phyloP scores from a whole-genome alignment of 2,113 vertebrate species.

The Callipepla californica region DNA sequence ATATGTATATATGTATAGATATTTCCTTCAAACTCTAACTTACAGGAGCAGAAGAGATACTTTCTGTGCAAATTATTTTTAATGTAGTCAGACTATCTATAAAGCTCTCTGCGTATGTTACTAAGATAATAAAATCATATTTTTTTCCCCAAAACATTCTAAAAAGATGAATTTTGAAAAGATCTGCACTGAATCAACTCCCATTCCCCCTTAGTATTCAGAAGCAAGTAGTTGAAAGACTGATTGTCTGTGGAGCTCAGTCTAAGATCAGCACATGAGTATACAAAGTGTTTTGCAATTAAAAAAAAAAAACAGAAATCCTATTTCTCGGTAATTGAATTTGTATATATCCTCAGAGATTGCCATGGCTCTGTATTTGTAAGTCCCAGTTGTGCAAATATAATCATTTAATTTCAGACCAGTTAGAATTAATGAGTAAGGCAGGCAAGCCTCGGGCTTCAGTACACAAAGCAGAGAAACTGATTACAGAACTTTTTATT shows the following conservation, averaged over 20 bases:
- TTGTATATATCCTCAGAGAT: not conserved
- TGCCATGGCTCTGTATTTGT: not conserved
- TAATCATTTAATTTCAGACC: not conserved
- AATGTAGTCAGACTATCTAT: not conserved
- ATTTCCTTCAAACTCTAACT: not conserved
- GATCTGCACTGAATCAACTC: not conserved
- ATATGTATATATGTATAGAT: not conserved
- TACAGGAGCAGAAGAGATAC: not conserved
- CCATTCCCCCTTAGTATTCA: not conserved
- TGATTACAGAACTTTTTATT: not conserved
- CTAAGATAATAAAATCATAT: not conserved
- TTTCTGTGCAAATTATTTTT: not conserved
- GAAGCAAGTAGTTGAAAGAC: not conserved
- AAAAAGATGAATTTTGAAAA: not conserved
- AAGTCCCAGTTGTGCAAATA: not conserved
- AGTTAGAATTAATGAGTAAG: not conserved
- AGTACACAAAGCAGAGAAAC: not conserved
- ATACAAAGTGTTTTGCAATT: not conserved
- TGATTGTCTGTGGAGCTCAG: not conserved
- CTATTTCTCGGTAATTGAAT: not conserved
- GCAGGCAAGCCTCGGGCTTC: not conserved
- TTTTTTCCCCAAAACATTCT: not conserved
- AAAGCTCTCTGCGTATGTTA: not conserved
- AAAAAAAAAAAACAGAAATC: not conserved
- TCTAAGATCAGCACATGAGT: fast-evolving